A percentile compares a stretch with the other conserved stretches of the same genome.
phyloP scores from a whole-genome alignment of 1,140 invertebrate genomes.

The Ceratitis capitata region DNA sequence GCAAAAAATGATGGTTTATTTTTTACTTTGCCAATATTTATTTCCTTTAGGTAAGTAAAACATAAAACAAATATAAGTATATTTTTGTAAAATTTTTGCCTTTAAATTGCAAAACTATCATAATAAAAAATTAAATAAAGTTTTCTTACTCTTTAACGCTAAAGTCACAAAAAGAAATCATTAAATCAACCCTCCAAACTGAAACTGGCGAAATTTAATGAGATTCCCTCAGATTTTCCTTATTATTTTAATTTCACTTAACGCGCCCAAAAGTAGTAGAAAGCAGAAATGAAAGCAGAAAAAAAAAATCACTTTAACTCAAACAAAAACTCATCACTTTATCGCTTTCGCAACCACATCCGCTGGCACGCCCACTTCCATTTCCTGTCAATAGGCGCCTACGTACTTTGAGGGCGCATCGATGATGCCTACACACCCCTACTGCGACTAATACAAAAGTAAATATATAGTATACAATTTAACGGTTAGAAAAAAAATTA shows the following conservation, averaged over 20 bases:
- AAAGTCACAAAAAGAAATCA: too few species aligned
- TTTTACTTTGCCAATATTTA: too few species aligned
- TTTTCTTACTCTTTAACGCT: too few species aligned
- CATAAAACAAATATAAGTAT: too few species aligned
- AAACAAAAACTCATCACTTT: not conserved
- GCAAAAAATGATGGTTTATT: too few species aligned
- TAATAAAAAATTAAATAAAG: too few species aligned
- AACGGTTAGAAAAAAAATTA: not conserved
- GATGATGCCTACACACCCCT: not conserved
- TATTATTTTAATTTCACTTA: not conserved
- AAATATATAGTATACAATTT: not conserved
- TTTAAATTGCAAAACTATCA: too few species aligned
- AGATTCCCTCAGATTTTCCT: not conserved
- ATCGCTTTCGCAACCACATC: slow-evolving; percentile 3
- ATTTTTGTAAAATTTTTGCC: too few species aligned
- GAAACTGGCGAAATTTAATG: too few species aligned
- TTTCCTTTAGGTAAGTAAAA: too few species aligned
- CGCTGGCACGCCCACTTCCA: slow-evolving; percentile 1
- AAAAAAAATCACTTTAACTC: not conserved
- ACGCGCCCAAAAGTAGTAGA: not conserved
- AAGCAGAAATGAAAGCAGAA: too few species aligned
- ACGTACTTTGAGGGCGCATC: not conserved
- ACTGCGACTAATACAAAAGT: not conserved
- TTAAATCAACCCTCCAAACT: too few species aligned
- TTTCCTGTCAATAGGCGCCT: slow-evolving; percentile 1